Evolutionary conservation across 2,797 vertebrate species (phyloP).

Genomic region (Hirundo rustica): DNA sequence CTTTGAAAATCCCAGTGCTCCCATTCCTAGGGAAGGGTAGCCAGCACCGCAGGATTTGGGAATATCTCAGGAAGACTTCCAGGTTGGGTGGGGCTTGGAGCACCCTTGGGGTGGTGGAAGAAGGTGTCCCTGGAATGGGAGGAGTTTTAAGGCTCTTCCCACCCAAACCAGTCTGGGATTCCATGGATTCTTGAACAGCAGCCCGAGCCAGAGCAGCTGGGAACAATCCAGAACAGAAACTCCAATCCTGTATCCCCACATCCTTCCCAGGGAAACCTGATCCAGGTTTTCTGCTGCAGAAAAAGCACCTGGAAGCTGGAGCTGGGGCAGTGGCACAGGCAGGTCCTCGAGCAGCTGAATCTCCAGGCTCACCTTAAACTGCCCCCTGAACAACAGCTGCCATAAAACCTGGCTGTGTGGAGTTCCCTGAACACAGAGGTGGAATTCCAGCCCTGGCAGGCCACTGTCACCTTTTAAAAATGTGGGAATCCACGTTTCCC

Average conservation of each 20-base stretch:
- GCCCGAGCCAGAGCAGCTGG: not conserved
- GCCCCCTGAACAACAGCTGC: conserved; percentile 27
- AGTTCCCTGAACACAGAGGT: too few species aligned
- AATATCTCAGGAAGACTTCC: not conserved
- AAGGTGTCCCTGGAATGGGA: not conserved
- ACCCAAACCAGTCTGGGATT: not conserved
- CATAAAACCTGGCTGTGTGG: too few species aligned
- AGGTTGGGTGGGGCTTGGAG: not conserved
- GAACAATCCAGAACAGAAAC: not conserved
- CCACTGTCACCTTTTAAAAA: too few species aligned
- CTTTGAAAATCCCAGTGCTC: not conserved
- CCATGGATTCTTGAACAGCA: not conserved
- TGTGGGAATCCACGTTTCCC: too few species aligned
- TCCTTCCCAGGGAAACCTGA: not conserved
- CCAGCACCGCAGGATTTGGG: not conserved
- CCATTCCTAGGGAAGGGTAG: not conserved
- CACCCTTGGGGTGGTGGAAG: not conserved
- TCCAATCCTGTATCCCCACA: accelerated
- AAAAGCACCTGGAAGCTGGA: not conserved
- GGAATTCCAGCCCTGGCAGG: too few species aligned
- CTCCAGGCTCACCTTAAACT: conserved; percentile 11
- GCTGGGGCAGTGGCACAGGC: not conserved
- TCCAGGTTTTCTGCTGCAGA: not conserved
- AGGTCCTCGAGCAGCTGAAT: conserved; percentile 8
- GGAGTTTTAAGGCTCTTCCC: not conserved